phyloP scores from a whole-genome alignment of 2,797 vertebrate species.

The Strix occidentalis region DNA sequence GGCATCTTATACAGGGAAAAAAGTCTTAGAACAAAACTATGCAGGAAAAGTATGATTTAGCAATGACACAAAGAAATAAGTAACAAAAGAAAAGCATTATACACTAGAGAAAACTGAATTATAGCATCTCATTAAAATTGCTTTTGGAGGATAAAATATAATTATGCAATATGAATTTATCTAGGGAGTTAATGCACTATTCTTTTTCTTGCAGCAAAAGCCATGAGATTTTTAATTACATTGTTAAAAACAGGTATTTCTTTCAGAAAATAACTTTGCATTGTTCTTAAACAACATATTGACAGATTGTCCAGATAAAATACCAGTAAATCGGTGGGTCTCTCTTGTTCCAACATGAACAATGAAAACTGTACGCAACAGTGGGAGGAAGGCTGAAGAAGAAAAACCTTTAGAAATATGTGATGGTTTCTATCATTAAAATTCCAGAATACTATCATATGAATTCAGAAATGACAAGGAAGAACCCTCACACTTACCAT shows the following conservation, averaged over 20 bases:
- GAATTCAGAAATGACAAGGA: neutral
- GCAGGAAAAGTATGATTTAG: neutral
- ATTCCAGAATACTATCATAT: neutral
- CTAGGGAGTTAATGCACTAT: neutral
- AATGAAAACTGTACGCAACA: neutral
- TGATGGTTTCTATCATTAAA: neutral
- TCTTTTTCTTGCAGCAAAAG: neutral
- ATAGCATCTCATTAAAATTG: neutral
- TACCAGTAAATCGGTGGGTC: neutral
- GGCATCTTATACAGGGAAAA: neutral
- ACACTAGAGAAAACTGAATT: neutral
- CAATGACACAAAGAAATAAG: neutral
- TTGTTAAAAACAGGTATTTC: neutral
- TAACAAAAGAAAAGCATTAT: neutral
- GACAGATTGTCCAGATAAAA: neutral
- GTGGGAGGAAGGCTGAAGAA: neutral
- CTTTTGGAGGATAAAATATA: neutral
- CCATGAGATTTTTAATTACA: neutral
- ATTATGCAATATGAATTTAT: constrained; percentile 10
- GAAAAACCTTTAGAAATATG: neutral
- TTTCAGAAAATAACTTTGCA: neutral
- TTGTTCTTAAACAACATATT: neutral
- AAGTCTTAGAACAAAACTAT: neutral
- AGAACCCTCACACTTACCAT: neutral
- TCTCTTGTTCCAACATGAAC: neutral